Base-by-base conservation (phyloP, 2,797 vertebrate species). In the Strix occidentalis region DNA sequence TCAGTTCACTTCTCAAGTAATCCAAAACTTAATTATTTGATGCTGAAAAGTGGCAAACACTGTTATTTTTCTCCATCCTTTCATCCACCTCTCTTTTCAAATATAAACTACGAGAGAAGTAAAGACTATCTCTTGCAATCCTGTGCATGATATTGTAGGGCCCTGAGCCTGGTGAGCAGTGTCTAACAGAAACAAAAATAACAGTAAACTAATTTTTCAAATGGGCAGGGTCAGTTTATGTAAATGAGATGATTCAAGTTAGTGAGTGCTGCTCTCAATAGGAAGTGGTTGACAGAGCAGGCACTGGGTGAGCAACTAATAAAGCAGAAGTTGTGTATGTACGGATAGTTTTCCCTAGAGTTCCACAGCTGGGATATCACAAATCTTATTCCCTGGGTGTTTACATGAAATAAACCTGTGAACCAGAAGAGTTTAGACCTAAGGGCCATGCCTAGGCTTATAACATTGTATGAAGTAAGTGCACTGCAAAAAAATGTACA, bases 111-210 rank as follows among this genome's bases (percentile, higher is more conserved):
- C 4, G 48, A 28, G 26, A 90, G 43, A 54, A 74, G 6, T 2
- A 48, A n/a, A 41, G 6, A 25, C 25, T 26, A 9, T 17, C 28
- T 19, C 16, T 83, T 64, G 10, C 4, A 14, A 68, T 41, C 23
- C 10, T 45, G 5, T 24, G 6, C 10, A 16, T 16, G 5, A 3
- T 0, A 20, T 25, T 56, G 37, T 37, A 58, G 4, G 25, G 3
- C 20, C 18, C 18, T 33, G 16, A 80, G 2, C 6, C 57, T 53
- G 20, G 12, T 57, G 9, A 43, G 29, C 7, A 26, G 4, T 35
- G 13, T 75, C 5, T n/a, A 53, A 45, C 2, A 11, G 33, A 9
- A 60, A 50, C 1, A 66, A 51, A 90, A 92, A 68, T 24, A 41
- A 33, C 0, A 65, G 23, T 26, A 86, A 61, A 58, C 1, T 1